These are phyloP conservation scores for Sipha maydis DNA, from an alignment of 2,888 invertebrate species.

Conservation along the genomic window DNA sequence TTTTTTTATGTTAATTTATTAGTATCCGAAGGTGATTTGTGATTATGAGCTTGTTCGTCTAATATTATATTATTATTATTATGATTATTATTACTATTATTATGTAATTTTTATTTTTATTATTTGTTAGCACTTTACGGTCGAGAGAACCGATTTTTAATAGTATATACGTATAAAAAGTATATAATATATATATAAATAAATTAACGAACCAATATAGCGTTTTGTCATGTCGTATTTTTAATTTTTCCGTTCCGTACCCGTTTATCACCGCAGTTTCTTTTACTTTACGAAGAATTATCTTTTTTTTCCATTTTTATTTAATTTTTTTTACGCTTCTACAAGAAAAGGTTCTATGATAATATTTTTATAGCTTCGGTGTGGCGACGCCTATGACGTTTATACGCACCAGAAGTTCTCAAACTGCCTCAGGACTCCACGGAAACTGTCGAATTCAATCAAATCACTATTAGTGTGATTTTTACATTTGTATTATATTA, in stretches of 20 bases:
- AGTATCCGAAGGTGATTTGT: neutral
- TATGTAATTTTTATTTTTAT: neutral
- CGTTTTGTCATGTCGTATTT: neutral
- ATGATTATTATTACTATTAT: neutral
- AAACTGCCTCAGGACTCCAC: too few species aligned
- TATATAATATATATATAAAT: too few species aligned
- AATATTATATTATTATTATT: neutral
- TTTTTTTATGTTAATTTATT: neutral
- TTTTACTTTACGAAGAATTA: too few species aligned
- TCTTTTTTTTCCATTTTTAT: neutral
- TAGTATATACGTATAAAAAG: neutral
- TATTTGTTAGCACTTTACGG: slow-evolving; percentile 31
- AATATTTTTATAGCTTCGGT: neutral
- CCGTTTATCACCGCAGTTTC: too few species aligned
- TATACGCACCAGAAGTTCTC: too few species aligned
- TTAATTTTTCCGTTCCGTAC: neutral
- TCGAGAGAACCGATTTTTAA: slow-evolving; percentile 20
- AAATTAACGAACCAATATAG: neutral
- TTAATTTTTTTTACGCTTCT: too few species aligned
- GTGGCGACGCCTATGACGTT: neutral
- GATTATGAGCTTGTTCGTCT: neutral
- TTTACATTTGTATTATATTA: too few species aligned
- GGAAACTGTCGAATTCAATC: too few species aligned
- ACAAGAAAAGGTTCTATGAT: neutral
- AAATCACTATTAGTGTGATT: too few species aligned